phyloP scores from a whole-genome alignment of 2,888 invertebrate genomes.

The Terebella lapidaria region DNA sequence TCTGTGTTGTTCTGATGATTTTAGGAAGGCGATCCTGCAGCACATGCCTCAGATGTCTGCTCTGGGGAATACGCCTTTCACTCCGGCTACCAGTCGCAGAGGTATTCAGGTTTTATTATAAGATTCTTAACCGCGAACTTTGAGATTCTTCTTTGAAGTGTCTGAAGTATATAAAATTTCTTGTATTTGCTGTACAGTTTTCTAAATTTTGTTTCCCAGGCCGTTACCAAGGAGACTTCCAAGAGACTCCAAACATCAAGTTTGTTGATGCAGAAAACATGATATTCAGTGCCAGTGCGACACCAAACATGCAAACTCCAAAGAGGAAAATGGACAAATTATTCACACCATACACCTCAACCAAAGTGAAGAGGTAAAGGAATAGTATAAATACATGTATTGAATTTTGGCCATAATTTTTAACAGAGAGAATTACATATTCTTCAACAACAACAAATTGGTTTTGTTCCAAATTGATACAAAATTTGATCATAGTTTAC shows the following conservation, averaged over 20 bases:
- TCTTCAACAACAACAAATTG: no score
- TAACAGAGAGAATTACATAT: no score
- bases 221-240: conserved; percentile 1
- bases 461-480: no score
- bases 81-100: conserved; percentile 1
- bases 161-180: no score
- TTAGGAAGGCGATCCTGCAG: conserved; percentile 45
- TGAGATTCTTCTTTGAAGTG: no score
- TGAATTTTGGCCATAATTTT: no score
- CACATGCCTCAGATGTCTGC: conserved; percentile 40
- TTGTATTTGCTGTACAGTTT: no score
- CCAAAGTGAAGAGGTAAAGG: conserved; percentile 6
- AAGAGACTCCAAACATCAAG: conserved; percentile 32
- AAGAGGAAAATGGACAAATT: conserved; percentile 5
- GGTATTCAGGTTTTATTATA: no score
- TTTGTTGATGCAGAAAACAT: conserved; percentile 22
- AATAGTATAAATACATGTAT: no score
- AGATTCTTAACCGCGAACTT: no score
- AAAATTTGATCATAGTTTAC: no score
- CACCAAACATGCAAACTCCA: neutral
- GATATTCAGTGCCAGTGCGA: conserved; percentile 28
- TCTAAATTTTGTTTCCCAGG: neutral
- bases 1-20: neutral
- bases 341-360: conserved; percentile 4
- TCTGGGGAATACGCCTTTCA: conserved; percentile 22